Evolutionary conservation across 2,888 invertebrate species (phyloP), one percentile per base, ranked within the genome.

Genomic region (Byasa hedistus): DNA sequence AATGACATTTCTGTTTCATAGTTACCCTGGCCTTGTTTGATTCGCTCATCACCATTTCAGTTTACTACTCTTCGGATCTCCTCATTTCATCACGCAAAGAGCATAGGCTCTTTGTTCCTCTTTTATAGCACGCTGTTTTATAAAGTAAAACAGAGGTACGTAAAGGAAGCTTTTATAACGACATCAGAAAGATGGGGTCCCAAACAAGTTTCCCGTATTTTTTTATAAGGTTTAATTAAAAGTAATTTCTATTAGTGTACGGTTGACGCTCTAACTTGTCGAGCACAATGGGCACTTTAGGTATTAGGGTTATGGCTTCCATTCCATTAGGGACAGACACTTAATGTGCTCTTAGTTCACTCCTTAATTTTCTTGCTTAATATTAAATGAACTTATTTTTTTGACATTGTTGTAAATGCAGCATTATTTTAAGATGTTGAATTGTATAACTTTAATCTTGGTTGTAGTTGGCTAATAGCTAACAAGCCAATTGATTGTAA

Each of bases 161-260:
- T 32, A 32, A 32, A 10, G 32, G 32, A 10, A 32, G 19, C 19
- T 44, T 19, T 44, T 12, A 54, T 52, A 61, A 36, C 39, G 32
- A 55, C 24, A 3, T 22, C 55, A 24, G 22, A 22, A 55, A 24
- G 22, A 24, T 24, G 21, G 21, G 17, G 61, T 36, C 52, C 27
- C 24, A 52, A 52, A 51, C 23, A 52, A 32, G 39, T 55, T 52
- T 61, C 36, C 27, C 19, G 51, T 39, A 10, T 44, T 55, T 62
- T 56, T 57, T 52, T 12, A 58, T 52, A 27, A 64, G 19, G 57
- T 59, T 59, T 65, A 59, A 65, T 65, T 65, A 65, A 65, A 65
- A 59, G 39, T 55, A 59, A 59, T 64, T 64, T 64, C 58, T 58
- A 22, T 64, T 48, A 63, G 57, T 27, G 58, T 52, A 64, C 48